Evolutionary conservation across 2,797 vertebrate genomes (phyloP).

Genomic region (Phalloptychus januarius): DNA sequence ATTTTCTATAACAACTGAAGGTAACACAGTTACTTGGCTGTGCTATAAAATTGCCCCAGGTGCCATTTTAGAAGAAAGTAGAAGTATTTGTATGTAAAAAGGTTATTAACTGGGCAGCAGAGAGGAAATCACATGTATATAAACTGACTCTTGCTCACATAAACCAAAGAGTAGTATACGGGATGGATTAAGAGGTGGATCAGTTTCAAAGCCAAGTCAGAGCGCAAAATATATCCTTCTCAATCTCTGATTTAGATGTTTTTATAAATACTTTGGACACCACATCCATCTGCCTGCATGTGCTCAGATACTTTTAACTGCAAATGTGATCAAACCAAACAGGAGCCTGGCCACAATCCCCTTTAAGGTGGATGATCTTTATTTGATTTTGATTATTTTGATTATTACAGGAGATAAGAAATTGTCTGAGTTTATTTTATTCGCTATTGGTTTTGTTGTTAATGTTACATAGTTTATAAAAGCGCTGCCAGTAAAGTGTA

Average conservation of each 20-base stretch:
- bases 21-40: no score
- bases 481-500: background rate
- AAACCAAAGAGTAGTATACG: conserved; percentile 28
- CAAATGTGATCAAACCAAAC: background rate
- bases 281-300: background rate
- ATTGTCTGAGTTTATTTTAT: background rate
- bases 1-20: no score
- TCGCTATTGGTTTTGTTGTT: background rate
- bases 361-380: conserved; percentile 13
- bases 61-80: no score
- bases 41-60: no score
- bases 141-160: conserved; percentile 4
- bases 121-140: conserved; percentile 2
- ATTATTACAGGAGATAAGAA: background rate
- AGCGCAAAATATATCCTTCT: conserved; percentile 27
- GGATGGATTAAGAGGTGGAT: conserved; percentile 9
- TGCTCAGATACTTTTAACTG: conserved; percentile 18
- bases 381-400: background rate
- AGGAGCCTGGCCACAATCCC: background rate
- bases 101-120: background rate
- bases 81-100: no score
- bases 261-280: background rate
- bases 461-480: background rate
- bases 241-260: conserved; percentile 3
- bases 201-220: conserved; percentile 49